A percentile compares a stretch with the other conserved stretches of the same genome.
Conservation (phyloP, 2,797 vertebrate species). For the Hydrophis major region DNA sequence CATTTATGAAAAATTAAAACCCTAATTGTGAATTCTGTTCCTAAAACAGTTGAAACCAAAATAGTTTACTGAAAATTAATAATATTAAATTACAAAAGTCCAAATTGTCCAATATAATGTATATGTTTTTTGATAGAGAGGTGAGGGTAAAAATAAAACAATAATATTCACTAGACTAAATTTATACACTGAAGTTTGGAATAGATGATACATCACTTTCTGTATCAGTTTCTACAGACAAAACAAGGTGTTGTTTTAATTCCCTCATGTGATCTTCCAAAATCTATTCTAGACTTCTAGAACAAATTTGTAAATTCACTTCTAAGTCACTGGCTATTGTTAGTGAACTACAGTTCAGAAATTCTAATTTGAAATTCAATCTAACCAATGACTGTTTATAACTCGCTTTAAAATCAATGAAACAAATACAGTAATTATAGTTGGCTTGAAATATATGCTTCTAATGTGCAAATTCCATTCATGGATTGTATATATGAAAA, state of each 20-base stretch:
- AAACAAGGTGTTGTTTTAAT: background rate
- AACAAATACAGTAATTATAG: background rate
- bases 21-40: background rate
- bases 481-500: background rate
- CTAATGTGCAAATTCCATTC: background rate
- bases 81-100: background rate
- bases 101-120: background rate
- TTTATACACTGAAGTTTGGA: background rate
- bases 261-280: background rate
- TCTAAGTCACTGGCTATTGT: background rate
- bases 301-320: background rate
- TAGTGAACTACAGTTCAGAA: background rate
- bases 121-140: background rate
- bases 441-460: background rate
- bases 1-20: background rate
- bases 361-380: background rate
- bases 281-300: background rate
- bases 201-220: background rate
- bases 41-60: background rate
- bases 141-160: background rate
- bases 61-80: background rate
- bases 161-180: background rate
- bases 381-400: background rate
- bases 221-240: background rate
- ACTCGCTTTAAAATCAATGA: background rate